Conservation (phyloP, 92 coral and sea anemone genomes). For the Palythoa grandiflora region DNA sequence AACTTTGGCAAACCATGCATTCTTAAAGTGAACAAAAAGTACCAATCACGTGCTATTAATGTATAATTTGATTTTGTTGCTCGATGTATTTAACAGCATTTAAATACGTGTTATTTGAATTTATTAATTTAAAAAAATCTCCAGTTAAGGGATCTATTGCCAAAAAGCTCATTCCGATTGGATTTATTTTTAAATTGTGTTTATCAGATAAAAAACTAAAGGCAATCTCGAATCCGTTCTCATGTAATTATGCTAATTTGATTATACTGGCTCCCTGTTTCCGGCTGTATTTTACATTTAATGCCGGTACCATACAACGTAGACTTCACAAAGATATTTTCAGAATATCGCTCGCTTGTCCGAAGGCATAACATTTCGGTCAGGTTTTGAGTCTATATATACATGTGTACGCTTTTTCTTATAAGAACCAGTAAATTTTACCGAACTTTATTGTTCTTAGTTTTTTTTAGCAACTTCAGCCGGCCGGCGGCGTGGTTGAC, state of each 20-base stretch:
- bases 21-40: constrained; percentile 4
- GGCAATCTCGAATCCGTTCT: background rate
- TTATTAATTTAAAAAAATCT: no score
- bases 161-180: background rate
- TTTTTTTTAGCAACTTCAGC: no score
- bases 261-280: background rate
- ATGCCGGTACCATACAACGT: background rate
- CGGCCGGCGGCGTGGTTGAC: no score
- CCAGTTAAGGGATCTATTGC: no score
- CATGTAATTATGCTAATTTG: background rate
- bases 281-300: background rate
- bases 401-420: no score
- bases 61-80: background rate
- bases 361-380: no score
- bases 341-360: background rate
- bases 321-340: background rate
- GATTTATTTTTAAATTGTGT: background rate
- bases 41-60: constrained; percentile 43
- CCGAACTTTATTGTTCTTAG: no score
- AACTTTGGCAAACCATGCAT: background rate
- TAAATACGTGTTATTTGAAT: background rate
- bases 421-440: no score
- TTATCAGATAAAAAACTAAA: background rate
- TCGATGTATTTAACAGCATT: background rate
- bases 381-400: no score